These are phyloP conservation scores for Pyrochroa serraticornis DNA, from an alignment of 2,888 invertebrate genomes.

Conservation along the genomic window DNA sequence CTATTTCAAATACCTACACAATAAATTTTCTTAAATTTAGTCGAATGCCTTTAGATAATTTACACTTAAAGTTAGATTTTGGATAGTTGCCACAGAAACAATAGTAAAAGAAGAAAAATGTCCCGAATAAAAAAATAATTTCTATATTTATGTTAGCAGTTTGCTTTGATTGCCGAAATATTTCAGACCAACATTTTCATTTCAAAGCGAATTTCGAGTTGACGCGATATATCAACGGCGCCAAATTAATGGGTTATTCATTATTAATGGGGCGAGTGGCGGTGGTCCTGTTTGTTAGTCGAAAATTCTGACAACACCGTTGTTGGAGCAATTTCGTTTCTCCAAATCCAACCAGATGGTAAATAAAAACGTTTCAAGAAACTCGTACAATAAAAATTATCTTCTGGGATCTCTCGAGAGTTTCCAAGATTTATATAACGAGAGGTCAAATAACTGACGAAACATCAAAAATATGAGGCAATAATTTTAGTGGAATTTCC, in stretches of 20 bases:
- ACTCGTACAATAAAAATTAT: constrained; percentile 1
- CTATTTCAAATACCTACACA: constrained; percentile 22
- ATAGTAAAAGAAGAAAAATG: constrained; percentile 17
- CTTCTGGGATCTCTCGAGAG: constrained; percentile 1
- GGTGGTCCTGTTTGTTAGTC: too few relatives aligned
- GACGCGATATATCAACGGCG: too few relatives aligned
- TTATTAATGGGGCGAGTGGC: too few relatives aligned
- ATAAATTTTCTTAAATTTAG: constrained; percentile 28
- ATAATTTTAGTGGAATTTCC: not conserved
- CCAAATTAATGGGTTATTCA: too few relatives aligned
- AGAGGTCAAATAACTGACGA: constrained; percentile 38
- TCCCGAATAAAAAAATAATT: constrained; percentile 19
- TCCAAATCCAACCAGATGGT: too few relatives aligned
- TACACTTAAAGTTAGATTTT: constrained; percentile 10
- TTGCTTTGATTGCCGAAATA: not conserved
- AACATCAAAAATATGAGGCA: constrained; percentile 28
- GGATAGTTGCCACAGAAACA: constrained; percentile 25
- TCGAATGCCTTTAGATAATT: constrained; percentile 20
- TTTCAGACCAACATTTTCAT: too few relatives aligned
- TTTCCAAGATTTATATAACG: constrained; percentile 2
- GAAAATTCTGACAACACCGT: too few relatives aligned
- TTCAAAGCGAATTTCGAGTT: too few relatives aligned
- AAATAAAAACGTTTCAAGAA: not conserved
- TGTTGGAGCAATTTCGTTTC: too few relatives aligned
- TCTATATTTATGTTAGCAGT: constrained; percentile 7